Percentiles rank a stretch among this genome's conserved stretches.
Evolutionary conservation across 2,888 invertebrate species (phyloP).

Genomic region (Caenorhabditis sp.): DNA sequence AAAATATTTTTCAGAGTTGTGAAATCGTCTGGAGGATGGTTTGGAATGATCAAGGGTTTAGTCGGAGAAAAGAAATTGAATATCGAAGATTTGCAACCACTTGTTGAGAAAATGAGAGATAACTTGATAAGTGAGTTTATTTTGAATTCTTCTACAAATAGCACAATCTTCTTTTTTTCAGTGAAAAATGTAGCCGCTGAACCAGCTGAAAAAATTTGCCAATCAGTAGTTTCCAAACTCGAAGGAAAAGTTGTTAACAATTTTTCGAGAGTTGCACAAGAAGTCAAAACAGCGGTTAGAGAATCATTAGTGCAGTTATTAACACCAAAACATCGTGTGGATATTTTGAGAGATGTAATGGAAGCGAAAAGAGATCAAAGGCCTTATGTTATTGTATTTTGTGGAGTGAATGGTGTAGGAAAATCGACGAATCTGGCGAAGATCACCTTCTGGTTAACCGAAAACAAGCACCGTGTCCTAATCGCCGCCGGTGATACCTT

Average conservation of each 20-base stretch:
- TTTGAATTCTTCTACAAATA: neutral
- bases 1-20: conserved; percentile 40
- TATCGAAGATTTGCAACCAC: conserved; percentile 83
- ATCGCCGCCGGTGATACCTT: conserved; percentile 99
- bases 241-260: conserved; percentile 80
- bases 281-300: conserved; percentile 85
- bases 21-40: conserved; percentile 74
- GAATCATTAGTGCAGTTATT: conserved; percentile 90
- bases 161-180: conserved; percentile 48
- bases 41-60: conserved; percentile 83
- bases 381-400: conserved; percentile 95
- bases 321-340: conserved; percentile 91
- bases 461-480: conserved; percentile 91
- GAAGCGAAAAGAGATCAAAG: conserved; percentile 83
- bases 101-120: conserved; percentile 90
- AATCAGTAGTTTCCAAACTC: conserved; percentile 65
- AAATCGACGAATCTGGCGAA: conserved; percentile 98
- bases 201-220: conserved; percentile 84
- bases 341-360: conserved; percentile 92
- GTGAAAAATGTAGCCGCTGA: conserved; percentile 96
- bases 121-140: conserved; percentile 79
- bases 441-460: conserved; percentile 98
- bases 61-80: conserved; percentile 82
- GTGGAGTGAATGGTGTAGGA: conserved; percentile 98
- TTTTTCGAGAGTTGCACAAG: conserved; percentile 86